Evolutionary conservation across 2,113 vertebrate genomes (phyloP), one percentile per base, ranked within the genome.

Genomic region (Tauraco erythrolophus): DNA sequence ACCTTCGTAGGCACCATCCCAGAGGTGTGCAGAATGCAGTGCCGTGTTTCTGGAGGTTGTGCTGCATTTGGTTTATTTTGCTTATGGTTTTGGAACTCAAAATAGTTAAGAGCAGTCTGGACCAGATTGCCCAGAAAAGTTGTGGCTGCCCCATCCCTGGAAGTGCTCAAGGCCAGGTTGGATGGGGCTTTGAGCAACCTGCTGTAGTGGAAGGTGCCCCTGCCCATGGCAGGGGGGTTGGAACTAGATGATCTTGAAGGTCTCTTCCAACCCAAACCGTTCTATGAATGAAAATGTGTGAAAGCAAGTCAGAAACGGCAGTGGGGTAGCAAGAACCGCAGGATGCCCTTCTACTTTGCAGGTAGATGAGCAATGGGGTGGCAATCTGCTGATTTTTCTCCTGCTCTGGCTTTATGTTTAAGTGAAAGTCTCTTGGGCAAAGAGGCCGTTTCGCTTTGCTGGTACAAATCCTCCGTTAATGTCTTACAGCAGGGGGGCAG

Each of bases 21-120:
- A 0, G 24, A 6, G 11, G 9, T 1, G 0, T 0, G 11, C 1
- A 0, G 19, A 77, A 30, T 1, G 11, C 15, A 2, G 43, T 8
- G 33, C 3, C 1, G 0, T 1, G 23, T 31, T 83, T 56, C 46
- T 31, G 60, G 24, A 37, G 46, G 39, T 31, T 65, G 48, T 60
- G 68, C 80, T 27, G 43, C 1, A 0, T 31, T 54, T 10, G 11
- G 11, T 39, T 68, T 8, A 2, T 45, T 84, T 41, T 11, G 5
- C 37, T 50, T 1, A 1, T 4, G 18, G 0, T 46, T 69, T 58
- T 53, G 76, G 2, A 24, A 51, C 25, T 14, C 31, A 17, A 14
- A 54, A 46, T 31, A 30, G 50, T 6, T 2, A 22, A 12, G 48
- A 35, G 75, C 53, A 35, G 43, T 43, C 53, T 43, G 41, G 41